Conservation (phyloP, 2,113 vertebrate species). For the Arvicanthis niloticus region DNA sequence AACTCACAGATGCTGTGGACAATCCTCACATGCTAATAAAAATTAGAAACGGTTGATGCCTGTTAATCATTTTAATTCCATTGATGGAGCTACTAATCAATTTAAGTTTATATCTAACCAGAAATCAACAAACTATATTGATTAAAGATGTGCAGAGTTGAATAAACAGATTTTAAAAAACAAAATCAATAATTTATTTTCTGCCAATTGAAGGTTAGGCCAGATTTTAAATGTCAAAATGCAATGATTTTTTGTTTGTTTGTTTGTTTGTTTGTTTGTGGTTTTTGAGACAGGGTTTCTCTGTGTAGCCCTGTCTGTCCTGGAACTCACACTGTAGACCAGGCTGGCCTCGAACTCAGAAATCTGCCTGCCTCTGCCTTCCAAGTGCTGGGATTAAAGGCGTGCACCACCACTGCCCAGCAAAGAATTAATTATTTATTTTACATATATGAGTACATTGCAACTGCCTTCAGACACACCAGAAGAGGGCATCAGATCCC, state of each 20-base stretch:
- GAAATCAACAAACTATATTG: neutral
- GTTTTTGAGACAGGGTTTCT: too few relatives aligned
- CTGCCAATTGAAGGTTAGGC: conserved; percentile 25
- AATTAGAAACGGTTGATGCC: neutral
- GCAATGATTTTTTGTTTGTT: rapidly evolving
- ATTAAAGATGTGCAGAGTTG: neutral
- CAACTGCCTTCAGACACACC: too few relatives aligned
- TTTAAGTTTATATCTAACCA: neutral
- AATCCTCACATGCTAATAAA: neutral
- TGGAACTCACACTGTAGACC: too few relatives aligned
- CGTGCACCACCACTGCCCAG: too few relatives aligned
- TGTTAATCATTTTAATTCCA: conserved; percentile 11
- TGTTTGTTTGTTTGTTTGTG: too few relatives aligned
- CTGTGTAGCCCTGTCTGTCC: too few relatives aligned
- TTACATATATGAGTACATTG: too few relatives aligned
- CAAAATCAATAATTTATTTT: conserved; percentile 64
- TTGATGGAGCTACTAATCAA: neutral
- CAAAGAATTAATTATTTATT: too few relatives aligned
- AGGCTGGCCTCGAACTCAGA: too few relatives aligned
- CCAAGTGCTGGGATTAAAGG: too few relatives aligned
- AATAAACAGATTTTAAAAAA: conserved; percentile 58
- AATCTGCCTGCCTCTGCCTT: too few relatives aligned
- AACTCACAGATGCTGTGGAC: neutral
- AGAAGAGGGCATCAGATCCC: too few relatives aligned
- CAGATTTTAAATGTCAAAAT: conserved; percentile 67